Base-by-base conservation (phyloP, 2,797 vertebrate species). In the Bucorvus abyssinicus region DNA sequence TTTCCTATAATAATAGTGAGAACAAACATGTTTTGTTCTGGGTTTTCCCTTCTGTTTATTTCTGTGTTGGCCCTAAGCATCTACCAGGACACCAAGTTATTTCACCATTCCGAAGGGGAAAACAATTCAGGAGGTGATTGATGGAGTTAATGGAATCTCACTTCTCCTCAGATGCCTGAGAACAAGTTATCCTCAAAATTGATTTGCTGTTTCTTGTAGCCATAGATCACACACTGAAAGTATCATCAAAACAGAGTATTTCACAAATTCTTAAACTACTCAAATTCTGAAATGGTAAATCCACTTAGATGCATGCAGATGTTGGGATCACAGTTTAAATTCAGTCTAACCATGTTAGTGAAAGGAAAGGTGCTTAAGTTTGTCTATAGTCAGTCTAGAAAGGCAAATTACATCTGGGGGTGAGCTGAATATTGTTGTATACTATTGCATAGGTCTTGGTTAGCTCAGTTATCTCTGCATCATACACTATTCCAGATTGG, bases 181-280 rank as follows among this genome's bases (percentile, higher is more conserved):
- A 95, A 90, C 77, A 90, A 95, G 93, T 94, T 94, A 94, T 92
- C 86, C 80, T 79, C 68, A 93, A 94, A 97, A 97, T 79, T 92
- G 95, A 97, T 97, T 95, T 96, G 90, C 84, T 93, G 81, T 90
- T 96, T 90, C 86, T 94, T 95, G 77, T 92, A 92, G 92, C 84
- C 47, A 95, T 95, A 95, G 90, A 94, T 96, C 93, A 95, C 90
- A 92, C n/a, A 70, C 44, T 70, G 92, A 82, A 93, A 70, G 59
- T 84, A 93, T 55, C 84, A 67, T 36, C 10, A 9, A 89, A 90
- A 73, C 12, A 70, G 65, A 84, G 49, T 40, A 44, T 73, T 95
- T 76, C 44, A 92, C 63, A 92, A 87, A 70, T 81, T 87, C 67
- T 87, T 94, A 82, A 93, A 74, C 47, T 45, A 76, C 67, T 52